Evolutionary conservation across 2,888 invertebrate genomes (phyloP).

Genomic region (Nomada flava): DNA sequence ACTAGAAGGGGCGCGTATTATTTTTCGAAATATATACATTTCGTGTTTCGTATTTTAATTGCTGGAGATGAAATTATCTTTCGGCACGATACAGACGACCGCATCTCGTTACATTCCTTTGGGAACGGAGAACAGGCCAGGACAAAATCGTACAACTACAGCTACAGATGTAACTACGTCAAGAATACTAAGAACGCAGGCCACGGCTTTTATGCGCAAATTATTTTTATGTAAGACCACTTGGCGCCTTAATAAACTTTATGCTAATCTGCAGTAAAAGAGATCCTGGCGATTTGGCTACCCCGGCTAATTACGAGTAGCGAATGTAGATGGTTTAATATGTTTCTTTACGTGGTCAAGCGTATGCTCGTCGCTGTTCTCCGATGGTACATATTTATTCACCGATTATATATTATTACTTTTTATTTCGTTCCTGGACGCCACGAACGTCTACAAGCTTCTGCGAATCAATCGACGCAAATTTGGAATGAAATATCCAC

Average conservation of each 20-base stretch:
- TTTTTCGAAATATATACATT: neutral
- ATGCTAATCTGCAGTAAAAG: constrained; percentile 39
- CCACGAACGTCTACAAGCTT: neutral
- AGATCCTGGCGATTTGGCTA: constrained; percentile 24
- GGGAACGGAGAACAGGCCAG: neutral
- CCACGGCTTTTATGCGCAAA: constrained; percentile 20
- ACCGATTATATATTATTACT: neutral
- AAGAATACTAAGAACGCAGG: constrained; percentile 17
- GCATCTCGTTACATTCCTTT: neutral
- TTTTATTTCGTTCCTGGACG: neutral
- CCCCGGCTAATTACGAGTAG: constrained; percentile 43
- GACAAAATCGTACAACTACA: neutral
- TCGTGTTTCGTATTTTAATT: neutral
- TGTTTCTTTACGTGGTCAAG: constrained; percentile 23
- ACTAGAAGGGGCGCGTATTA: neutral
- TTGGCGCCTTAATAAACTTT: constrained; percentile 36
- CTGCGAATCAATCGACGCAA: no score
- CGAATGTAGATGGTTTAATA: constrained; percentile 28
- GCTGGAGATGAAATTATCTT: neutral
- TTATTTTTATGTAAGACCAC: constrained; percentile 29
- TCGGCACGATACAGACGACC: neutral
- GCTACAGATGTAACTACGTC: constrained; percentile 3
- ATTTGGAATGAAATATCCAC: no score
- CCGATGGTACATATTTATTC: neutral
- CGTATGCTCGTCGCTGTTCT: neutral